phyloP scores from a whole-genome alignment of 2,888 invertebrate species.

The Bimastos eiseni region DNA sequence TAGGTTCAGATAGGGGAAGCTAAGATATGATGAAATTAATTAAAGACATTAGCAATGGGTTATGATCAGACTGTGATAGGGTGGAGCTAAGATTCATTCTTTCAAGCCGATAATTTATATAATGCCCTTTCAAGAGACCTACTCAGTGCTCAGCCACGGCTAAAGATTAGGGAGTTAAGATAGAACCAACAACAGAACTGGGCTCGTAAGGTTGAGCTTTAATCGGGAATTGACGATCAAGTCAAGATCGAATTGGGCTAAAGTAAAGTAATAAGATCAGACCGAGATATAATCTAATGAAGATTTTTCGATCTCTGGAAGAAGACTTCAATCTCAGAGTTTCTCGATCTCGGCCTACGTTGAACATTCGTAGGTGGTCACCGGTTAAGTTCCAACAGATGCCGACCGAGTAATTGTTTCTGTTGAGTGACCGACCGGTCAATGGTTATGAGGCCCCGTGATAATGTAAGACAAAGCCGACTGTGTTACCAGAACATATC shows the following conservation, averaged over 20 bases:
- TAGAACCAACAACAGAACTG: too few species aligned
- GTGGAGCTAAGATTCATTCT: too few species aligned
- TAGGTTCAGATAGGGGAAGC: too few species aligned
- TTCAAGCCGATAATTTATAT: too few species aligned
- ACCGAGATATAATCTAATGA: background rate
- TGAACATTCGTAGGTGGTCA: background rate
- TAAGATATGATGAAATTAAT: too few species aligned
- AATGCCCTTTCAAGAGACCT: too few species aligned
- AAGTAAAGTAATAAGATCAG: background rate
- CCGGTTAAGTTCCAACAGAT: background rate
- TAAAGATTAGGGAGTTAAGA: too few species aligned
- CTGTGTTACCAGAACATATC: background rate
- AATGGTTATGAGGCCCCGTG: background rate
- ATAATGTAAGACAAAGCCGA: conserved; percentile 6
- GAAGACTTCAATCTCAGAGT: background rate
- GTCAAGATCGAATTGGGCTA: background rate
- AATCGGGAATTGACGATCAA: background rate
- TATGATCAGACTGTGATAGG: too few species aligned
- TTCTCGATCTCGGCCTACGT: background rate
- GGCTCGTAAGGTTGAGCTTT: too few species aligned
- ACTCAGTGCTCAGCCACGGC: too few species aligned
- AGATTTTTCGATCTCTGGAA: background rate
- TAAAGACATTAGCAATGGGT: too few species aligned
- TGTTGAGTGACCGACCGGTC: conserved; percentile 5
- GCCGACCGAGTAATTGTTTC: conserved; percentile 13